Evolutionary conservation across 1,140 invertebrate genomes (phyloP), one percentile per base, ranked within the genome.

Genomic region (Drosophila setifemur): DNA sequence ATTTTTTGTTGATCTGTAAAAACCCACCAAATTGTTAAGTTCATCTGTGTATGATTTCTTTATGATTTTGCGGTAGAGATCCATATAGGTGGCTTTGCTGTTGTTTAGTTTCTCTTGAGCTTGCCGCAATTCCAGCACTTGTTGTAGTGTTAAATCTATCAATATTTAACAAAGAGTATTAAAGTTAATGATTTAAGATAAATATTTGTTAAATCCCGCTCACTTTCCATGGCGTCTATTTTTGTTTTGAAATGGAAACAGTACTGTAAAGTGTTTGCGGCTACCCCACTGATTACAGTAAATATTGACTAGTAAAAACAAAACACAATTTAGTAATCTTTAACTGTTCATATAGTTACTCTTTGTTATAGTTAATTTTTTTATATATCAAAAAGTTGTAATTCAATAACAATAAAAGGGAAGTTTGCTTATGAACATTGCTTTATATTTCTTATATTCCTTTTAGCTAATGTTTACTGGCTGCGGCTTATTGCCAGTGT

Each of bases 1-100:
- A 4, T 33, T 11, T 21, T 23, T 40, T 7, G 5, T 12, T 23
- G 18, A 4, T 1, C 1, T 12, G 26, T 8, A 9, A 7, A 2
- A 12, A 21, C 31, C 8, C 60, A 74, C 79, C 60, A 86, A 67
- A 33, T 86, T 61, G 21, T 67, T 74, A 1, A 83, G 52, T 2
- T 83, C 74, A 1, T 50, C 33, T 35, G 61, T 86, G 8, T 57
- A 81, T 9, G 33, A 14, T 16, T 68, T 64, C 35, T 86, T 81
- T 0, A 70, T 25, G 8, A 81, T 39, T 48, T 75, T 74, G 1
- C 53, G 60, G 16, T 86, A 85, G 4, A 71, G 25, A 5, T 71
- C 31, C 1, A 86, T 6, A 28, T 79, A 85, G 0, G 11, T 28
- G 2, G 25, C 35, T 37, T 45, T 85, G 37, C 18, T 60, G 7